Conservation (phyloP, 1,140 invertebrate species). For the Drosophila nebulosa region DNA sequence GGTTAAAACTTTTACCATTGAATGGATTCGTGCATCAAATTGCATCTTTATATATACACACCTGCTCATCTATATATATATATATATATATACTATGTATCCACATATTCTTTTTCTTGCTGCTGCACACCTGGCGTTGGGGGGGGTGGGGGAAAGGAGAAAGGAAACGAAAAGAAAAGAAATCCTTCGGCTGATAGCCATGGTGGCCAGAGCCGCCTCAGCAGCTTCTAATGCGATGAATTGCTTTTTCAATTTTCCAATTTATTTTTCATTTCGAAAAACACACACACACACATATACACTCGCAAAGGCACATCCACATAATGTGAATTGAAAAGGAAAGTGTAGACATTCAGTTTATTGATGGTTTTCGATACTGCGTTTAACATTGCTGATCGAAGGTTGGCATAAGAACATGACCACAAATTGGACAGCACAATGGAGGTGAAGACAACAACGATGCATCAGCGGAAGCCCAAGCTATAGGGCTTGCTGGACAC, state of each 20-base stretch:
- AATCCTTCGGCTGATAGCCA: not conserved
- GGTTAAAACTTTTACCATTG: constrained; percentile 5
- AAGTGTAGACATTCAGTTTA: constrained; percentile 17
- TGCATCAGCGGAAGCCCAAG: not conserved
- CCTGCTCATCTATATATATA: not conserved
- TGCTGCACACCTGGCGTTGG: not conserved
- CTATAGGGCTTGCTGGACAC: not conserved
- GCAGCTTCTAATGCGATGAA: constrained; percentile 64
- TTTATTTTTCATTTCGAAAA: constrained; percentile 71
- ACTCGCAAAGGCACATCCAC: not conserved
- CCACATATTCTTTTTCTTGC: not conserved
- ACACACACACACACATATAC: constrained; percentile 21
- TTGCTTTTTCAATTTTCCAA: constrained; percentile 76
- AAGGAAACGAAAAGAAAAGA: not conserved
- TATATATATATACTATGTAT: not conserved
- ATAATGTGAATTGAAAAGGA: constrained; percentile 4
- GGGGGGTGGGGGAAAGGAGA: not conserved
- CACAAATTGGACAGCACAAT: not conserved
- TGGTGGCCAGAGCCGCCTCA: constrained; percentile 1
- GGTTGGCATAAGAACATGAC: not conserved
- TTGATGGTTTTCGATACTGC: constrained; percentile 16
- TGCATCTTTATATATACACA: not conserved
- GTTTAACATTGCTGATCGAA: not conserved
- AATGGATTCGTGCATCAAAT: not conserved
- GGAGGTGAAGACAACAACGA: not conserved